Evolutionary conservation across 2,797 vertebrate species (phyloP).

Genomic region (Adrianichthys oophorus): DNA sequence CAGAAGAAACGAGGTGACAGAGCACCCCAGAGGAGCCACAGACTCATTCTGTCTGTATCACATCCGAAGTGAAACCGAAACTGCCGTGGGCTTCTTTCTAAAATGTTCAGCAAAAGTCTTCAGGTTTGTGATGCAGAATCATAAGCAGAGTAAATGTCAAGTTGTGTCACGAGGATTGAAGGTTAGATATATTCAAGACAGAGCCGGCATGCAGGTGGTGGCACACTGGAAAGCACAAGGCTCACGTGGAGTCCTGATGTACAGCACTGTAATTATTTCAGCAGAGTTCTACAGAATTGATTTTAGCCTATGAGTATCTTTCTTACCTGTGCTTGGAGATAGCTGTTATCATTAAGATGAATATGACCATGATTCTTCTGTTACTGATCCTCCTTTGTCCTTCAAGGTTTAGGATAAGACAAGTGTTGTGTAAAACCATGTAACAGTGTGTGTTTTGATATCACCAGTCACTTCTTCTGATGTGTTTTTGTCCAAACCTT

Average conservation of each 20-base stretch:
- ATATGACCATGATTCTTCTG: conserved; percentile 73
- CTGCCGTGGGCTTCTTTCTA: conserved; percentile 41
- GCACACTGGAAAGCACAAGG: conserved; percentile 89
- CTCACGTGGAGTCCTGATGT: conserved; percentile 86
- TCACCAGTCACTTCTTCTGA: conserved; percentile 72
- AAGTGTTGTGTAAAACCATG: conserved; percentile 82
- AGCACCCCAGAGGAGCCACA: conserved; percentile 8
- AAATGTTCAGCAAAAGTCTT: conserved; percentile 8
- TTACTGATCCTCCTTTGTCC: conserved; percentile 49
- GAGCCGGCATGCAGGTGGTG: conserved; percentile 48
- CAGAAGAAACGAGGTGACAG: conserved; percentile 14
- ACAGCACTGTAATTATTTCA: conserved; percentile 91
- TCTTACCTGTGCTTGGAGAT: conserved; percentile 89
- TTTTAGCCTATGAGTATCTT: conserved; percentile 93
- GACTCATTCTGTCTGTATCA: conserved; percentile 10
- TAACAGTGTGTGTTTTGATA: conserved; percentile 84
- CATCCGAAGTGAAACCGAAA: conserved; percentile 52
- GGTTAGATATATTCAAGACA: conserved; percentile 33
- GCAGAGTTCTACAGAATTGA: conserved; percentile 89
- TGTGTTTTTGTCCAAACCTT: conserved; percentile 72
- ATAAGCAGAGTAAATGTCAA: conserved; percentile 33
- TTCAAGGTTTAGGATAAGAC: conserved; percentile 78
- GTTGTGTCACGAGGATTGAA: conserved; percentile 19
- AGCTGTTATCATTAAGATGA: conserved; percentile 79
- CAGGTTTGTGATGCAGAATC: conserved; percentile 11